Base-by-base conservation (phyloP, 2,113 vertebrate species). In the Campylomormyrus numenius region DNA sequence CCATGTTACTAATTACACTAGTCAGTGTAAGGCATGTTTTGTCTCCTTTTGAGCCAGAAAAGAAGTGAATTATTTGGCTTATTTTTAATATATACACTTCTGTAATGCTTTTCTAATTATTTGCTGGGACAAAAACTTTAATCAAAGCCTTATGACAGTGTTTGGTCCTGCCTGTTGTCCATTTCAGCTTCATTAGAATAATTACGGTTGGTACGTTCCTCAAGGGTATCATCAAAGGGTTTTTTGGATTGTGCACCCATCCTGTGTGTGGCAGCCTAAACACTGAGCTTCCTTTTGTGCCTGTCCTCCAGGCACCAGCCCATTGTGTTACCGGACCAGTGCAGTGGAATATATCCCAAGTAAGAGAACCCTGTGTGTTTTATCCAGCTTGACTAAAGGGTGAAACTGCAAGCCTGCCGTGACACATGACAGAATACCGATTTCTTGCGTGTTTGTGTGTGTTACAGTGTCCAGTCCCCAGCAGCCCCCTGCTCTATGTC, bases 401-500 rank as follows among this genome's bases (percentile, higher is more conserved):
- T 17, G n/a, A 31, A 17, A 15, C 9, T 46, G 21, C 9, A 52
- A 88, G 35, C 17, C 11, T 70, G 31, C 21, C 42, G 10, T 77
- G 48, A 27, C 58, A 46, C 39, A 4, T 56, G 56, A 86, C 31
- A 53, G 49, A 21, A 17, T n/a, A 31, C 31, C 17, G 24, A 19
- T 87, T 6, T 48, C 83, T 24, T 4, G 17, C 2, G 48, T 89
- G 80, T 88, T 11, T 90, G 31, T 87, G 31, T 89, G 53, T 90
- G 27, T 24, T 66, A 48, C 92, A 95, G 95, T 58, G 91, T 31
- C 89, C 89, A 53, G 77, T 93, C 2, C 83, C 92, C 77, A 91
- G 92, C 53, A 91, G 87, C 80, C 91, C 93, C 35, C 85, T 90
- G 9, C 3, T 93, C 77, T 94, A 91, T 88, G 13, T 93, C n/a